Evolutionary conservation across 2,113 vertebrate species (phyloP), one percentile per base, ranked within the genome.

Genomic region (Emydura subglobosa): DNA sequence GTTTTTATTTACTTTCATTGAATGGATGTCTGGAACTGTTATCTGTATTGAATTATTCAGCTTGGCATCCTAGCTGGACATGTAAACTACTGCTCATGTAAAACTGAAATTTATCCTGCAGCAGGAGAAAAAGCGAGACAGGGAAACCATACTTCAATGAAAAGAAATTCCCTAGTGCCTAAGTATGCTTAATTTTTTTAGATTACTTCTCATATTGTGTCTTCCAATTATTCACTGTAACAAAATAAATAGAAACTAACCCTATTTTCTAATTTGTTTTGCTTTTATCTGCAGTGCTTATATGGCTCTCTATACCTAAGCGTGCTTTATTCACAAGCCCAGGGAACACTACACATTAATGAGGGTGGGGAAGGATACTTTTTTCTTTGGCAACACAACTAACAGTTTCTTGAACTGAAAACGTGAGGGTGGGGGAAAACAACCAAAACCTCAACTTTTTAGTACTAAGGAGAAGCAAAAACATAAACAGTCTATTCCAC

Each of bases 61-160:
- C 27, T 47, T 90, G 51, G 27, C 42, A 53, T 93, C 74, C 25
- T 68, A 59, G 89, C 53, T 79, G 55, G 7, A 92, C 89, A 87
- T 49, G 83, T 49, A 83, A 87, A 19, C 14, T 89, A 39, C 53
- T 49, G 27, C 49, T 89, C 53, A 68, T 50, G 22, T 53, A 82
- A 92, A 84, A 80, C 44, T 85, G 25, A 34, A 95, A 83, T 65
- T 54, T 21, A 82, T 25, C 24, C 78, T 78, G 13, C 24, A 65
- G 54, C 74, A 54, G 24, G 51, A 53, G 85, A 76, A 2, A 72
- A n/a, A 39, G 17, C 2, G 81, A 78, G 31, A 39, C 27, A 53
- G 61, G 19, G 10, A 27, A 80, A 61, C 22, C 54, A 44, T 76
- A 29, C 25, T 57, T 93, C 6, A 72, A 85, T 92, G 87, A 50